These are phyloP conservation scores for Sandelia bainsii DNA, from an alignment of 2,797 vertebrate genomes.

Conservation along the genomic window DNA sequence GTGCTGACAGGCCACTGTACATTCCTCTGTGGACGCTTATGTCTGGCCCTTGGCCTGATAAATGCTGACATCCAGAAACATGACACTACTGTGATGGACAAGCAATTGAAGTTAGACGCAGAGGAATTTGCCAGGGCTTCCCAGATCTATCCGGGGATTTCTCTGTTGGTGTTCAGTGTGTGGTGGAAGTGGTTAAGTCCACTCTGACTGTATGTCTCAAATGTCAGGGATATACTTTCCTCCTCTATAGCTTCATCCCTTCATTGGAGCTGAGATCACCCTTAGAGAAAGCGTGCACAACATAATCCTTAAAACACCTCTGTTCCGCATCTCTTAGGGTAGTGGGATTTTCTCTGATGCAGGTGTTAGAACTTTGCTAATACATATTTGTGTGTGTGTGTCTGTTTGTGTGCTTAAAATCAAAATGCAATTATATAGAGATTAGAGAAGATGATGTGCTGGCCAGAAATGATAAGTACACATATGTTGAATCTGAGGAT, in stretches of 20 bases:
- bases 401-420: conserved; percentile 11
- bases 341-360: conserved; percentile 53
- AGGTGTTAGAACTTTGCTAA: conserved; percentile 37
- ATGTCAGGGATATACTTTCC: conserved; percentile 56
- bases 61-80: conserved; percentile 81
- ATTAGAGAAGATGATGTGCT: conserved; percentile 56
- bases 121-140: conserved; percentile 51
- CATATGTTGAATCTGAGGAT: conserved; percentile 42
- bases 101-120: conserved; percentile 41
- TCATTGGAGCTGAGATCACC: conserved; percentile 55
- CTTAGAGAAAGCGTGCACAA: conserved; percentile 51
- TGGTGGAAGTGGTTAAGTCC: conserved; percentile 55
- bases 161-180: conserved; percentile 46
- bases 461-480: conserved; percentile 50
- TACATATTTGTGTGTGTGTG: conserved; percentile 11
- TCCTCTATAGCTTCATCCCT: conserved; percentile 40
- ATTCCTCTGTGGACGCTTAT: conserved; percentile 63
- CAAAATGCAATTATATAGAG: conserved; percentile 67
- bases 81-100: conserved; percentile 68
- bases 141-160: conserved; percentile 57
- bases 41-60: conserved; percentile 75
- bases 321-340: conserved; percentile 34
- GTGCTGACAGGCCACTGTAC: conserved; percentile 75
- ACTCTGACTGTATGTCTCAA: conserved; percentile 44
- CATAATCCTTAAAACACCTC: conserved; percentile 65